Evolutionary conservation across 1,140 invertebrate species (phyloP), one percentile per base, ranked within the genome.

Genomic region (Ceratosolen solmsi): DNA sequence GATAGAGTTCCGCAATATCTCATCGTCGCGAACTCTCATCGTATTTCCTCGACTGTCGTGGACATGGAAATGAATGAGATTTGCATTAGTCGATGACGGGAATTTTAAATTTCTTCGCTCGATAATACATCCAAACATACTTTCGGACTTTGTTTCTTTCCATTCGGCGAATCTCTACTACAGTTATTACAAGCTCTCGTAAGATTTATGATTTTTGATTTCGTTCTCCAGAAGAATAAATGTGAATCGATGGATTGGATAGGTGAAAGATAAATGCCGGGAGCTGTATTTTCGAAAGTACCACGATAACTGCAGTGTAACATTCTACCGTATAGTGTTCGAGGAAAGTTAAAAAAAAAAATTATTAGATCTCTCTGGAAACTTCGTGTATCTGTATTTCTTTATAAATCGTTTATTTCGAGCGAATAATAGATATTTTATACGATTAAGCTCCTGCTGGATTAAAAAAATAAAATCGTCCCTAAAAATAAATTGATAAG

Each of bases 131-230:
- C 36, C 58, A n/a, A 17, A 30, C 7, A 20, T 22, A 38, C 65
- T 38, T 38, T 30, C 4, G 7, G 20, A 11, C 30, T 68, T 72
- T 49, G 1, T 46, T 72, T 49, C 41, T 11, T 49, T 49, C 11
- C 41, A 41, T 17, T 13, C 3, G 36, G 15, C 11, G 25, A 1
- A n/a, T 2, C 27, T 17, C 27, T 41, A 30, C 25, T 30, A 22
- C 51, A 5, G 20, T 54, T 54, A 8, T 17, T 15, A 54, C 41
- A 46, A 13, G 13, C 41, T 5, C 51, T 3, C 51, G 3, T 11
- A 54, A 54, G 25, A 63, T 63, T 63, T 30, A 63, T 63, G 25
- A 15, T 15, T 5, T 15, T 71, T 25, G 68, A 71, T 71, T 71
- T 71, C 33, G 11, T 8, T 25, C 33, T 46, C 17, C 1, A 46